phyloP scores from a whole-genome alignment of 2,888 invertebrate species.

The Watsonalla binaria region DNA sequence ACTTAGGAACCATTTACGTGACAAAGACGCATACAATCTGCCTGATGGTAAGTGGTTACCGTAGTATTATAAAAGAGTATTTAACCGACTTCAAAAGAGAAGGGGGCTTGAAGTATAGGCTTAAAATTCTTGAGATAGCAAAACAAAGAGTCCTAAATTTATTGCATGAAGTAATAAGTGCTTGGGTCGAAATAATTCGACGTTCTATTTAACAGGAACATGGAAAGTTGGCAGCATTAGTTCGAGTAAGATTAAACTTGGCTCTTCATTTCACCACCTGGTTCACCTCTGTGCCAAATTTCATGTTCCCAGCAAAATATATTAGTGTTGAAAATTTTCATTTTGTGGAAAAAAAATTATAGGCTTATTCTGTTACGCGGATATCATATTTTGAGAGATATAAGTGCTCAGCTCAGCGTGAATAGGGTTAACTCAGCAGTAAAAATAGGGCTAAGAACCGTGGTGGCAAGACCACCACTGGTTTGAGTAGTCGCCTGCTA shows the following conservation, averaged over 20 bases:
- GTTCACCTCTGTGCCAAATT: slow-evolving; percentile 33
- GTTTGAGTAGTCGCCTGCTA: too few species aligned
- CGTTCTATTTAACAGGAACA: slow-evolving; percentile 5
- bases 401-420: too few species aligned
- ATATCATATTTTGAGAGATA: too few species aligned
- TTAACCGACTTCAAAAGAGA: background rate
- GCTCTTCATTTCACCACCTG: slow-evolving; percentile 35
- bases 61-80: too few species aligned
- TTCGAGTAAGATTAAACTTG: slow-evolving; percentile 39
- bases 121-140: background rate
- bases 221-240: slow-evolving; percentile 36
- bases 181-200: background rate
- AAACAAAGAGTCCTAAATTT: too few species aligned
- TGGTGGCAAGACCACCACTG: too few species aligned
- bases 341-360: slow-evolving; percentile 7
- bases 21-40: too few species aligned
- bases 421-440: too few species aligned
- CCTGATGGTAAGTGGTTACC: too few species aligned
- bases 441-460: too few species aligned
- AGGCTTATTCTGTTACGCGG: slow-evolving; percentile 1
- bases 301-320: slow-evolving; percentile 31
- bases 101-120: background rate
- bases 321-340: slow-evolving; percentile 21
- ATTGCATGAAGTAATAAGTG: background rate
- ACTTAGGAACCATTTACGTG: too few species aligned